Evolutionary conservation across 1,140 invertebrate genomes (phyloP).

Genomic region (Wasmannia auropunctata): DNA sequence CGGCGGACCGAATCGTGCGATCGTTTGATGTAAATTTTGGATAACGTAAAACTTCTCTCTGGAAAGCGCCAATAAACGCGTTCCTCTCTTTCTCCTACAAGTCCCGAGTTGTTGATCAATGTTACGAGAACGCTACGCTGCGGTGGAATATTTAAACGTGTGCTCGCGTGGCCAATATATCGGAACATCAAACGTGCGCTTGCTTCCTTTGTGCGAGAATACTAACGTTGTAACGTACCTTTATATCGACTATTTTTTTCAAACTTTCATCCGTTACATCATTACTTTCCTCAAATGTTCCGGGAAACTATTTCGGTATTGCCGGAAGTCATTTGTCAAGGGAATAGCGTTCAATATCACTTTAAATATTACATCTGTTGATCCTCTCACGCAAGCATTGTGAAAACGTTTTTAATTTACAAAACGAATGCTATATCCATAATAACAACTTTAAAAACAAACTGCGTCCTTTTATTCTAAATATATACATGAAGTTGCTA

Average conservation of each 20-base stretch:
- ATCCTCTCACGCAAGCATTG: background rate
- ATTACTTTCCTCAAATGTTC: slow-evolving; percentile 16
- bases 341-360: background rate
- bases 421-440: background rate
- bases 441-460: background rate
- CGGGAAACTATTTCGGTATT: background rate
- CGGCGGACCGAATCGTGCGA: background rate
- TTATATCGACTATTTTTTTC: slow-evolving; percentile 19
- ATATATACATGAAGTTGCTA: background rate
- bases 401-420: background rate
- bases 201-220: slow-evolving; percentile 15
- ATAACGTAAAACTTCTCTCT: slow-evolving; percentile 23
- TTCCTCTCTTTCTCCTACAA: slow-evolving; percentile 7
- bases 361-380: slow-evolving; percentile 4
- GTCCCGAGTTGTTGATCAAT: slow-evolving; percentile 52
- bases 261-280: slow-evolving; percentile 17
- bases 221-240: slow-evolving; percentile 16
- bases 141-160: slow-evolving; percentile 59
- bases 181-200: slow-evolving; percentile 34
- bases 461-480: background rate
- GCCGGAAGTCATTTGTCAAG: background rate
- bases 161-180: slow-evolving; percentile 30
- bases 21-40: slow-evolving; percentile 40
- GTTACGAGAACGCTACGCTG: slow-evolving; percentile 37
- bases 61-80: slow-evolving; percentile 35